Base-by-base conservation (phyloP, 2,797 vertebrate species). In the Scolopax rusticola region DNA sequence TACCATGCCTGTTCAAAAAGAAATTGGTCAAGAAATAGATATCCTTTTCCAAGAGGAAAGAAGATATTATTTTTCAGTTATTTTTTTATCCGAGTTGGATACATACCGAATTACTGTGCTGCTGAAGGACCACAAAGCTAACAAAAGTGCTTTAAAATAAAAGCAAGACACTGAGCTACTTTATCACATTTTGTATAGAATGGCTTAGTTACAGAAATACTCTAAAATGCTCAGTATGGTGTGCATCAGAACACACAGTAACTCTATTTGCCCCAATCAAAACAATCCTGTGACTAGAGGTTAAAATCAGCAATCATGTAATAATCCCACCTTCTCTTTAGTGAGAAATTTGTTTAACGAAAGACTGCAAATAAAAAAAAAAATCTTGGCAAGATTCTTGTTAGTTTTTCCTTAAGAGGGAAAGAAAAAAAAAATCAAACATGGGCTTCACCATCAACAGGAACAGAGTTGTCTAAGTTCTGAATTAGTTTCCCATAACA, bases 1-100 rank as follows among this genome's bases (percentile, higher is more conserved):
- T 89, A 99, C 99, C 99, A 99, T 99, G 89, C 99, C 99, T 99
- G 96, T 54, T 43, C 91, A 80, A 36, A 85, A 68, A 84, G 9
- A 75, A 40, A 95, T 6, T 0, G 57, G 88, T 97, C 93, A 96
- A 28, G 60, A 63, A 74, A 92, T n/a, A 51, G 14, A 30, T 15
- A 78, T 2, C 36, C 48, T 60, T 41, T 40, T 54, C 61, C 54
- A 89, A 38, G 9, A 40, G 2, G 9, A 79, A 67, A 70, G 13
- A 67, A 61, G 1, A 1, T 1, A 5, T 63, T 38, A 43, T 59
- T 32, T 41, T 36, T 30, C 33, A 30, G 14, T 3, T 8, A 32
- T 12, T 53, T 53, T 70, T 60, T 8, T 23, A 78, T 70, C 38
- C 13, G 74, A 54, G 33, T 43, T 68, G 47, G 32, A 60, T 50